Base-by-base conservation (phyloP, 2,888 invertebrate species). In the Lepidochrysops patricia region DNA sequence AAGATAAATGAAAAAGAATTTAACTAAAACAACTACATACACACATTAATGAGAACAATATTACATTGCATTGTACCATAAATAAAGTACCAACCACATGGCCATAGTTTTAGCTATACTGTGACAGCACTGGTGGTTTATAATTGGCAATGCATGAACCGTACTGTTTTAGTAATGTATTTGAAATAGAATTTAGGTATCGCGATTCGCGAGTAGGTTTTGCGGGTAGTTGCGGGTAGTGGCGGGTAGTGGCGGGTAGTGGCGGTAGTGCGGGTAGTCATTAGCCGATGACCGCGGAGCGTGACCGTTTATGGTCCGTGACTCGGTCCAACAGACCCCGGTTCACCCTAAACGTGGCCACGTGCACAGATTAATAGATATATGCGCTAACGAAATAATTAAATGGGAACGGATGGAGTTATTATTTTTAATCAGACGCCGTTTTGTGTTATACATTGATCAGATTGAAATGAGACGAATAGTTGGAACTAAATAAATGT, bases 281-380 rank as follows among this genome's bases (percentile, higher is more conserved):
- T 87, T 84, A 88, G 77, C 75, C 74, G 73, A 70, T 73, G 67
- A 74, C 76, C 72, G 67, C 77, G 76, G 76, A 76, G 82, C 88
- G 83, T 87, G 85, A 86, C 88, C 82, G 76, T 83, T 82, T 83
- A 85, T 83, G 80, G 76, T 67, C 86, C 86, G 82, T 86, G 82
- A 85, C 85, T 80, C 70, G 74, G 69, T 78, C 79, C 43, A 5
- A 5, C 27, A 9, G 3, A 82, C 80, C 85, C 84, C 79, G 23
- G 19, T 85, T 81, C 75, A 70, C 75, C 75, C 81, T 86, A 87
- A 88, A 85, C 79, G 80, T 72, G 75, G 79, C 83, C 87, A 88
- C 86, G 88, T 86, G 86, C 77, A 78, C 75, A 81, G 80, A 84
- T 89, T 86, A 84, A 84, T 82, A 79, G 73, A 70, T 74, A 81